Base-by-base conservation (phyloP, 2,888 invertebrate species). In the Imbricaverruca yamaguchii region DNA sequence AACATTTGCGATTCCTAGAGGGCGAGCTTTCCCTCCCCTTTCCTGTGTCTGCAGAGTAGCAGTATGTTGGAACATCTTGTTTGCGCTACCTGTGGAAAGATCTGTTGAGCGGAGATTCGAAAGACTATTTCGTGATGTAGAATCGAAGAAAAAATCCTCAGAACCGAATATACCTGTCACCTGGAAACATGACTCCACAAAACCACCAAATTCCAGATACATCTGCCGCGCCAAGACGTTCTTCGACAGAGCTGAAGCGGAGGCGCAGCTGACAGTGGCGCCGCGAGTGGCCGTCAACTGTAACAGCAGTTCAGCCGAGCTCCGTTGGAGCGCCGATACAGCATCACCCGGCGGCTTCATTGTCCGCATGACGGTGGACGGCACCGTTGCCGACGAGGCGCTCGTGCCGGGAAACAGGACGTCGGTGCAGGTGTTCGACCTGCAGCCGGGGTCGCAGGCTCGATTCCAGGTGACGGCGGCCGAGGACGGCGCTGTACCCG, bases 191-290 rank as follows among this genome's bases (percentile, higher is more conserved):
- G 18, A 63, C 63, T 13, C 21, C 8, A n/a, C 65, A 65, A n/a
- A n/a, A 2, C 8, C n/a, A 65, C 23, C 69, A 0, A 25, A 15
- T 21, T 69, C 39, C 74, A 74, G 74, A 10, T 74, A 74, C 74
- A 74, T 74, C 74, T 74, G 74, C 74, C 74, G 74, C 18, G 74
- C 74, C 74, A 74, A 74, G 25, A 74, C 74, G 8, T 53, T 53
- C 74, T 74, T 39, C 74, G 74, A 74, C 74, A 53, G 74, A 6
- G 74, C 74, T 0, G 74, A 74, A 53, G 74, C 74, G 18, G 6
- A 53, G 3, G 6, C 21, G 21, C 18, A 53, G 53, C 74, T 74
- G 74, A 74, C 18, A 53, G 74, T 74, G 74, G 74, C 74, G 74
- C 74, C 74, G 74, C 74, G 74, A 7, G 74, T 74, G 74, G 74